A percentile compares a stretch with the other conserved stretches of the same genome.
Evolutionary conservation across 2,888 invertebrate genomes (phyloP).

Genomic region (Nemoura dubitans): DNA sequence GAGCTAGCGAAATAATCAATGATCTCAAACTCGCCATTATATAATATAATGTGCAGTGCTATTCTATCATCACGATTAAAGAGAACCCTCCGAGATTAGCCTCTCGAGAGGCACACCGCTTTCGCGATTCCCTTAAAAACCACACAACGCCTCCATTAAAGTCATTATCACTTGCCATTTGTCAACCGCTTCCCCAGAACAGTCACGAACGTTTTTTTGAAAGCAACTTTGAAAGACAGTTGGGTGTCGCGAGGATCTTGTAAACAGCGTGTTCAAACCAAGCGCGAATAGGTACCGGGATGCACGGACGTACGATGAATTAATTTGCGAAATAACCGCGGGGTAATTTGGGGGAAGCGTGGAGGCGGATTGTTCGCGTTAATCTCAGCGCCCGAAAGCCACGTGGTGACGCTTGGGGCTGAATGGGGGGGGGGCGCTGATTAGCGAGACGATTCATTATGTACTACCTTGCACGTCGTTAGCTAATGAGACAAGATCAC

Average conservation of each 20-base stretch:
- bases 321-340: slow-evolving; percentile 5
- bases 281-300: background rate
- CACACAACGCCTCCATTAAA: background rate
- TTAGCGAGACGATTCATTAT: background rate
- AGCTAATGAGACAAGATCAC: slow-evolving; percentile 12
- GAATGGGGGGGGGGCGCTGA: background rate
- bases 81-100: background rate
- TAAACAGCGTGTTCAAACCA: background rate
- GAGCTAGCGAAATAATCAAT: background rate
- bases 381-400: background rate
- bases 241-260: background rate
- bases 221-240: background rate
- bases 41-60: background rate
- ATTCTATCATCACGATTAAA: background rate
- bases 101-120: background rate
- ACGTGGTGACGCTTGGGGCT: background rate
- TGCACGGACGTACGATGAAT: background rate
- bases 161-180: background rate
- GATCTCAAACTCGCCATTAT: background rate
- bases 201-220: background rate
- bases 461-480: background rate
- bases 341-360: background rate
- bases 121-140: background rate
- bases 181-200: background rate
- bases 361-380: background rate